Conservation (phyloP, 2,888 invertebrate genomes). For the Nemotelus pantherinus region DNA sequence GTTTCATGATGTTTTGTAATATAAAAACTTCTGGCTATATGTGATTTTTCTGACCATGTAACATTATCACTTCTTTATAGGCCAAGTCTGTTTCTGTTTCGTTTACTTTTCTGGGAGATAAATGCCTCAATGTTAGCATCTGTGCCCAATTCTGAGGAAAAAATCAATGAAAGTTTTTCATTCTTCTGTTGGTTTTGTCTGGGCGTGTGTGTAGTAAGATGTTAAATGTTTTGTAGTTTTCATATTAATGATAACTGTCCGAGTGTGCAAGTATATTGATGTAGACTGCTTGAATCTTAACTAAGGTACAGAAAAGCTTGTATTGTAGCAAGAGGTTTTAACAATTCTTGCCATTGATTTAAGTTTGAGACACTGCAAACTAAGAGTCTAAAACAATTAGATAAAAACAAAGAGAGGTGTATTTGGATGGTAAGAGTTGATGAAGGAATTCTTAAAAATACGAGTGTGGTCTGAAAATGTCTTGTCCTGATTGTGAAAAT, state of each 20-base stretch:
- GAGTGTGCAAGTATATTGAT: neutral
- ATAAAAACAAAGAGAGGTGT: too few relatives aligned
- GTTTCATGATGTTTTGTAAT: conserved; percentile 45
- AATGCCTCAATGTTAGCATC: conserved; percentile 41
- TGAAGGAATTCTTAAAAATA: too few relatives aligned
- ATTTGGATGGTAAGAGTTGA: too few relatives aligned
- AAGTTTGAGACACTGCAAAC: too few relatives aligned
- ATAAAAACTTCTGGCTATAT: conserved; percentile 48
- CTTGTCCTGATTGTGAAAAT: too few relatives aligned
- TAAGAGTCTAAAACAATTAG: too few relatives aligned
- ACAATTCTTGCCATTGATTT: too few relatives aligned
- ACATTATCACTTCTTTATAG: conserved; percentile 51
- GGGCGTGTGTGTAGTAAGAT: neutral
- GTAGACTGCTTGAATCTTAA: too few relatives aligned
- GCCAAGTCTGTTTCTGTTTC: conserved; percentile 46
- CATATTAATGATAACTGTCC: neutral
- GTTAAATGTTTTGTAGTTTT: neutral
- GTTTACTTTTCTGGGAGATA: neutral
- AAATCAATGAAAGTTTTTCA: conserved; percentile 46
- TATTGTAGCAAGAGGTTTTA: too few relatives aligned
- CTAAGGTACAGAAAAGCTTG: too few relatives aligned
- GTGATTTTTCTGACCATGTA: conserved; percentile 51
- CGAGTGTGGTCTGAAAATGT: too few relatives aligned
- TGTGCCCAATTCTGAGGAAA: conserved; percentile 43
- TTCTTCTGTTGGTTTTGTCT: neutral